These are phyloP conservation scores for Hipparchia sbordonii DNA, from an alignment of 2,888 invertebrate species.

Conservation along the genomic window DNA sequence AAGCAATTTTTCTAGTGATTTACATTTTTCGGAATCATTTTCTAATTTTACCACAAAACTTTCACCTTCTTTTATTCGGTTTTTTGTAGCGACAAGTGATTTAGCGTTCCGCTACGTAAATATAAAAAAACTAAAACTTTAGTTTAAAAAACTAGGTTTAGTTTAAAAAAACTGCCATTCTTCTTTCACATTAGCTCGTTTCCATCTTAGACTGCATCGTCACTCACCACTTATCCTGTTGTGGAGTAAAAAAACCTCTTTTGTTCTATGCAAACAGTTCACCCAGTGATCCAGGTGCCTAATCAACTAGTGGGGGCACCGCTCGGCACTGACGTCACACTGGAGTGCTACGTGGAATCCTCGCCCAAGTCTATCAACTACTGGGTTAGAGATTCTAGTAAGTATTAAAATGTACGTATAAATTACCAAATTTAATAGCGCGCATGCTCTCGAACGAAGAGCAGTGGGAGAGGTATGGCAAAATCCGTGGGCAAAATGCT, in stretches of 20 bases:
- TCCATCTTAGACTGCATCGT: not conserved
- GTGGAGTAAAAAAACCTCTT: too few relatives aligned
- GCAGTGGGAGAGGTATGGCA: too few relatives aligned
- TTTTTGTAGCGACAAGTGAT: too few relatives aligned
- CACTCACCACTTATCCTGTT: not conserved
- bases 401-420: slow-evolving; percentile 55
- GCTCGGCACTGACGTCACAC: slow-evolving; percentile 91
- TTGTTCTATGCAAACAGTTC: slow-evolving; percentile 83
- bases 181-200: too few relatives aligned
- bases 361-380: slow-evolving; percentile 95
- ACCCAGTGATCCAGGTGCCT: slow-evolving; percentile 95
- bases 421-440: too few relatives aligned
- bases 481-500: too few relatives aligned
- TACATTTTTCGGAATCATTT: not conserved
- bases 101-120: too few relatives aligned
- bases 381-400: slow-evolving; percentile 94
- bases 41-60: not conserved
- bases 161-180: too few relatives aligned
- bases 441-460: too few relatives aligned
- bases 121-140: too few relatives aligned
- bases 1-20: not conserved
- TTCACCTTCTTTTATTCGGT: not conserved
- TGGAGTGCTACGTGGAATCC: slow-evolving; percentile 95
- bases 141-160: too few relatives aligned
- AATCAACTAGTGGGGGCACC: slow-evolving; percentile 96